phyloP scores from a whole-genome alignment of 2,797 vertebrate genomes.

The Gymnothorax reevesii region DNA sequence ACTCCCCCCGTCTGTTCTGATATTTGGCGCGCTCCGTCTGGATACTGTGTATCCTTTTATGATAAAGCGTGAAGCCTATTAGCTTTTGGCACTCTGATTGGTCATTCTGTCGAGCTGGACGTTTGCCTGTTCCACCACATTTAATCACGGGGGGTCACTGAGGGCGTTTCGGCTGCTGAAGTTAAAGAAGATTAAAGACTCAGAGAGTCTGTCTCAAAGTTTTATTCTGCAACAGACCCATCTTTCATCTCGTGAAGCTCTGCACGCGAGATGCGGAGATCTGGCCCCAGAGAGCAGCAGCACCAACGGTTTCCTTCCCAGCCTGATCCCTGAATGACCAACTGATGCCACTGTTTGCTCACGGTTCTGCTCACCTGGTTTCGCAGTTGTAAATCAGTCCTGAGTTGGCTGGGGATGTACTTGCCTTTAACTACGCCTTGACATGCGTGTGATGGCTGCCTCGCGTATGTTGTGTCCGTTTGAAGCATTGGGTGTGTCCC shows the following conservation, averaged over 20 bases:
- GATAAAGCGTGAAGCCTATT: neutral
- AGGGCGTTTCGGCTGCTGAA: neutral
- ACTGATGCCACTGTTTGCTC: neutral
- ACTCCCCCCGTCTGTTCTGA: neutral
- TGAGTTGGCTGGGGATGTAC: neutral
- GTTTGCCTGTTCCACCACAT: neutral
- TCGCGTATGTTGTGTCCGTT: too few species aligned
- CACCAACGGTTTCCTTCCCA: neutral
- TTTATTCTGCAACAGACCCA: neutral
- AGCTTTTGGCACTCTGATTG: constrained; percentile 1
- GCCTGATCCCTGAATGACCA: neutral
- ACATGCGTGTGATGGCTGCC: too few species aligned
- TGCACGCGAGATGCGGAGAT: neutral
- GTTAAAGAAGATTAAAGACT: neutral
- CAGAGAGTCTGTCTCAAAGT: neutral
- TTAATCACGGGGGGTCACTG: neutral
- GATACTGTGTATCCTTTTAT: neutral
- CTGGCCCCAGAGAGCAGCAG: neutral
- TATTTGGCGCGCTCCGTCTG: neutral
- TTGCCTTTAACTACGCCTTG: too few species aligned
- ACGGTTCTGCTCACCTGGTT: neutral
- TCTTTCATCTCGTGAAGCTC: neutral
- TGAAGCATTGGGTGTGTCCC: too few species aligned
- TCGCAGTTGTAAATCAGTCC: too few species aligned
- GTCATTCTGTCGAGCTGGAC: neutral